Conservation (phyloP, 2,113 vertebrate genomes). For the Gavia stellata region DNA sequence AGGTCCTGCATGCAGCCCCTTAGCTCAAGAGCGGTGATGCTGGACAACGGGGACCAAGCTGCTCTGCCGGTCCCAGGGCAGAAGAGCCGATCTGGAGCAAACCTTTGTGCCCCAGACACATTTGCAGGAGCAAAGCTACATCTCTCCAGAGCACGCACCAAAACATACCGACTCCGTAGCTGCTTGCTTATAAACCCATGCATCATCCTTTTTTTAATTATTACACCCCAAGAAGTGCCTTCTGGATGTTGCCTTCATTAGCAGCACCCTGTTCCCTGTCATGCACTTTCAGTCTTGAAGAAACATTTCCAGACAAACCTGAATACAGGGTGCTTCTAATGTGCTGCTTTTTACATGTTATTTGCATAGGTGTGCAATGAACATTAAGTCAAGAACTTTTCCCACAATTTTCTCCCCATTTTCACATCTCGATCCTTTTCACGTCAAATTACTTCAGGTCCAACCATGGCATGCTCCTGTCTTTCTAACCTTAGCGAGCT, state of each 20-base stretch:
- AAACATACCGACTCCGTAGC: not conserved
- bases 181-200: not conserved
- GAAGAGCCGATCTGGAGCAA: not conserved
- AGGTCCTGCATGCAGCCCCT: not conserved
- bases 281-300: constrained; percentile 50
- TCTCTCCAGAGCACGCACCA: not conserved
- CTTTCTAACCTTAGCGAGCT: not conserved
- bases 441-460: not conserved
- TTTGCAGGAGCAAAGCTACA: not conserved
- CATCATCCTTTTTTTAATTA: not conserved
- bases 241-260: constrained; percentile 34
- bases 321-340: not conserved
- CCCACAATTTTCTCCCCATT: not conserved
- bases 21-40: not conserved
- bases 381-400: not conserved
- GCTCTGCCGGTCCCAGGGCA: not conserved
- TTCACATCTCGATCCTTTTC: not conserved
- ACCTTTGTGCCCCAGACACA: not conserved
- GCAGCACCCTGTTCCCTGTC: constrained; percentile 5
- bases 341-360: not conserved
- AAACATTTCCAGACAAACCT: constrained; percentile 37
- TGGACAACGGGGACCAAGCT: not conserved
- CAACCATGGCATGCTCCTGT: not conserved
- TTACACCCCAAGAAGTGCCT: constrained; percentile 34
- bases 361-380: constrained; percentile 7